These are phyloP conservation scores for Zapornia atra DNA, from an alignment of 2,113 vertebrate species.

Conservation along the genomic window DNA sequence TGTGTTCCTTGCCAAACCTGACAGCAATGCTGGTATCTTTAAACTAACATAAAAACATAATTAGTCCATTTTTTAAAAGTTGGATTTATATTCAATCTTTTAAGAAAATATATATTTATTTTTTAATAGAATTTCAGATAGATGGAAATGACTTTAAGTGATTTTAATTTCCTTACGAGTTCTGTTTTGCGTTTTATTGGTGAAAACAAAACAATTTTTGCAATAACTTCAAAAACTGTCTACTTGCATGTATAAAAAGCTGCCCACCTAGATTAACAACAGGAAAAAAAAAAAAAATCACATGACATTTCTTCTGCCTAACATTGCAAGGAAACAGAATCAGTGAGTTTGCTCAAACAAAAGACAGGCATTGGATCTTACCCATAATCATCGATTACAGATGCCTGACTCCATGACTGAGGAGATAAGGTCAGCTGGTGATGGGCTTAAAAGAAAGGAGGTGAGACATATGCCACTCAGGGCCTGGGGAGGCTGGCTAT, in stretches of 20 bases:
- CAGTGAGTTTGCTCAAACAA: not conserved
- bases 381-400: not conserved
- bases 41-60: not conserved
- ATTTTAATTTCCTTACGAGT: not conserved
- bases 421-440: not conserved
- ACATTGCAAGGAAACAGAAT: not conserved
- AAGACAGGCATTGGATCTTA: not conserved
- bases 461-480: not conserved
- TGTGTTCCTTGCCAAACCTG: not conserved
- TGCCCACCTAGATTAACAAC: not conserved
- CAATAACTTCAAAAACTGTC: not conserved
- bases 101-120: not conserved
- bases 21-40: not conserved
- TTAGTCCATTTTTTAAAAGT: not conserved
- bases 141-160: not conserved
- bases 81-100: not conserved
- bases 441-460: not conserved
- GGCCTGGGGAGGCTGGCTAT: not conserved
- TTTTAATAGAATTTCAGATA: not conserved
- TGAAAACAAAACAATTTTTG: not conserved
- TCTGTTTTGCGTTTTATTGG: not conserved
- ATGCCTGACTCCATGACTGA: not conserved
- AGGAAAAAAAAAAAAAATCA: not conserved
- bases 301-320: not conserved
- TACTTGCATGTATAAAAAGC: not conserved